phyloP scores from a whole-genome alignment of 2,113 vertebrate species.

The Peromyscus polionotus region DNA sequence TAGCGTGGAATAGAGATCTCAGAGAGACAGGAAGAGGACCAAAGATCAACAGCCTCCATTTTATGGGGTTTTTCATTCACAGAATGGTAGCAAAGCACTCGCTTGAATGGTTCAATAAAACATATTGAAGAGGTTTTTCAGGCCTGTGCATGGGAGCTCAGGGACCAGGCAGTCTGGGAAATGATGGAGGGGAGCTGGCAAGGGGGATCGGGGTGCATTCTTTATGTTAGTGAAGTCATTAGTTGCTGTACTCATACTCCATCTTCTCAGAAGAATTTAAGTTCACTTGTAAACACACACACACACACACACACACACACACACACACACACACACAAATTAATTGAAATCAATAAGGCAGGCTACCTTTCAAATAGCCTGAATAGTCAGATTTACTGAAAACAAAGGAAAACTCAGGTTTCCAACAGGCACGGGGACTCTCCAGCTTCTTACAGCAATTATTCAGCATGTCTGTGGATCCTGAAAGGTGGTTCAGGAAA shows the following conservation, averaged over 20 bases:
- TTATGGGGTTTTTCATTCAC: not conserved
- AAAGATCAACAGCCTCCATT: not conserved
- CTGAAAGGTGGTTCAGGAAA: not conserved
- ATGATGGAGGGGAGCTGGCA: not conserved
- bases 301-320: not conserved
- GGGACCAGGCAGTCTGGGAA: slow-evolving; percentile 40
- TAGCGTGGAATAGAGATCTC: not conserved
- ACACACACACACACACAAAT: not conserved
- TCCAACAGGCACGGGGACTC: not conserved
- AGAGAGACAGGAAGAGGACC: slow-evolving; percentile 6
- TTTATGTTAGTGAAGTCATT: slow-evolving; percentile 58
- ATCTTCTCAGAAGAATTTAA: slow-evolving; percentile 61
- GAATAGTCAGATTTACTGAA: not conserved
- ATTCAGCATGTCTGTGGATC: not conserved
- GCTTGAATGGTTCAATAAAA: not conserved
- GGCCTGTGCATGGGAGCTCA: not conserved
- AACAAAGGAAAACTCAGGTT: slow-evolving; percentile 39
- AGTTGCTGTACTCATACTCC: slow-evolving; percentile 1
- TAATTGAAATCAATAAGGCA: slow-evolving; percentile 46
- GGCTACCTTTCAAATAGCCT: slow-evolving; percentile 39
- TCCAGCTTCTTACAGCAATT: not conserved
- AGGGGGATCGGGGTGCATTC: not conserved
- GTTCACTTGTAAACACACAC: not conserved
- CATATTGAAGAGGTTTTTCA: not conserved
- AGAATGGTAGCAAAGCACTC: not conserved